These are phyloP conservation scores for Gavia stellata DNA, from an alignment of 2,113 vertebrate genomes.

Conservation along the genomic window DNA sequence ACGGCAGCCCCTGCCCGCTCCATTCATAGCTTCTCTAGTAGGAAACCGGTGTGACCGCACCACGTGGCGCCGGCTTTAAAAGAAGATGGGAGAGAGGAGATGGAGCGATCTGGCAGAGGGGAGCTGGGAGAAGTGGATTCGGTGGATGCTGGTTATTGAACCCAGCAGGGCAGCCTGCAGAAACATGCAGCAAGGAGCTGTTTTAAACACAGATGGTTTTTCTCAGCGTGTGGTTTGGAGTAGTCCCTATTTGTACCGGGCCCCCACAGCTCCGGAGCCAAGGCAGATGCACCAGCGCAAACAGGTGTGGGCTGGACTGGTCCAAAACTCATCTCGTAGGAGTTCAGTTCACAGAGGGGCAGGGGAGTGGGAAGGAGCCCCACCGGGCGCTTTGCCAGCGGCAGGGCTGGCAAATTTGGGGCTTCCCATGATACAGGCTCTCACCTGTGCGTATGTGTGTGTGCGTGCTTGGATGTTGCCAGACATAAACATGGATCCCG, in stretches of 20 bases:
- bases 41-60: not conserved
- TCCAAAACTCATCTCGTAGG: not conserved
- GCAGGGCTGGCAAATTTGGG: not conserved
- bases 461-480: not conserved
- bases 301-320: not conserved
- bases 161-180: not conserved
- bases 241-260: not conserved
- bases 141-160: not conserved
- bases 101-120: not conserved
- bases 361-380: not conserved
- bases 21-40: not conserved
- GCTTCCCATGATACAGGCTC: not conserved
- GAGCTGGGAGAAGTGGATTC: not conserved
- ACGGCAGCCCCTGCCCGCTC: not conserved
- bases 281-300: constrained; percentile 20
- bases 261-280: not conserved
- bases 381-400: not conserved
- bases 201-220: not conserved
- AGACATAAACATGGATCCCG: not conserved
- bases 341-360: not conserved
- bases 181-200: not conserved
- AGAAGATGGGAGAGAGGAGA: not conserved
- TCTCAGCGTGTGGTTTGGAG: not conserved
- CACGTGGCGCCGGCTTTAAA: not conserved
- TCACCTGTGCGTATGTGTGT: not conserved